phyloP scores from a whole-genome alignment of 1,140 invertebrate species.

The Drosophila ohnishii region DNA sequence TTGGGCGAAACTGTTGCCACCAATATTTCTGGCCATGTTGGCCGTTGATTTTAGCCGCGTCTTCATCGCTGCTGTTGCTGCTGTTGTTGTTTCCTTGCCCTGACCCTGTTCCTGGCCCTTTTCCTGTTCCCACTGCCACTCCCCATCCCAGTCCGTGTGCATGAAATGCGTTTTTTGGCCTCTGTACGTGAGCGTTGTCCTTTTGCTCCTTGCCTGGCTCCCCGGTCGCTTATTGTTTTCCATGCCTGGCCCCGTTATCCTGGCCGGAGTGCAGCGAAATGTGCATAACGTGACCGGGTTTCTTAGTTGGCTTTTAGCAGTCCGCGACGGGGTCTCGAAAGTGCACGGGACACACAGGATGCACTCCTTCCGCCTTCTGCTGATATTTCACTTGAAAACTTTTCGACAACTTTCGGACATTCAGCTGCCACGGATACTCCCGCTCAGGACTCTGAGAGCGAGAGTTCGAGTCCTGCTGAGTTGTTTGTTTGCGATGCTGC shows the following conservation, averaged over 20 bases:
- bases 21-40: constrained; percentile 75
- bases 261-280: constrained; percentile 70
- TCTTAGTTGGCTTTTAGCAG: constrained; percentile 73
- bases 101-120: constrained; percentile 7
- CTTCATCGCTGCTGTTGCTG: constrained; percentile 31
- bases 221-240: constrained; percentile 29
- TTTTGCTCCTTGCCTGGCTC: constrained; percentile 17
- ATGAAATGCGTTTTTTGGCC: constrained; percentile 80
- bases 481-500: constrained; percentile 43
- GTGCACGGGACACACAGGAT: constrained; percentile 42
- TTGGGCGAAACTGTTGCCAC: constrained; percentile 79
- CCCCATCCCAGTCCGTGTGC: constrained; percentile 36
- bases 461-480: constrained; percentile 25
- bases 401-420: constrained; percentile 77
- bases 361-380: constrained; percentile 14
- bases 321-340: constrained; percentile 29
- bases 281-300: constrained; percentile 80
- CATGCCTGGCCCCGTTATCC: constrained; percentile 25
- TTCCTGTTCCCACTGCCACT: background rate
- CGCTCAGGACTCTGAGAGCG: constrained; percentile 3
- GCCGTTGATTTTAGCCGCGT: constrained; percentile 67
- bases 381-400: constrained; percentile 77
- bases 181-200: constrained; percentile 73
- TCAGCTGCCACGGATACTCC: constrained; percentile 65
- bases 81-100: constrained; percentile 20